Conservation (phyloP, 2,888 invertebrate species). For the Drosophila neutralis region DNA sequence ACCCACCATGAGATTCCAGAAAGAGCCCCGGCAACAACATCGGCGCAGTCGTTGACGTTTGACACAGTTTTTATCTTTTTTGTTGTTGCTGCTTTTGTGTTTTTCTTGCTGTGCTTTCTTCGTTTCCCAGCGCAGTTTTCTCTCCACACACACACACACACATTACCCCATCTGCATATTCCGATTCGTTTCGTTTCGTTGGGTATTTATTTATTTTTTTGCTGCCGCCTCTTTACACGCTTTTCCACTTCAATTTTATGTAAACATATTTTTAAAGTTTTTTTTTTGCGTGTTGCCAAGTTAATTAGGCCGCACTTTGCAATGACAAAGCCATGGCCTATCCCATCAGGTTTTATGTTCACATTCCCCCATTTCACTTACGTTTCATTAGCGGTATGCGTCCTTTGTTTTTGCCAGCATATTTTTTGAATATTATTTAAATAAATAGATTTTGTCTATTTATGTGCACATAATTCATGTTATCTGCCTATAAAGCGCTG, state of each 20-base stretch:
- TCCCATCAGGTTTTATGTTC: constrained; percentile 52
- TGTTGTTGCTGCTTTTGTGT: constrained; percentile 9
- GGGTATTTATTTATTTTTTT: constrained; percentile 5
- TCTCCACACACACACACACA: constrained; percentile 25
- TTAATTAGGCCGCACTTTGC: constrained; percentile 67
- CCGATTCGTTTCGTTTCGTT: constrained; percentile 30
- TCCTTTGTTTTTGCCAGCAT: constrained; percentile 32
- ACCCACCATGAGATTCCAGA: constrained; percentile 53
- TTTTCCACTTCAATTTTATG: constrained; percentile 70
- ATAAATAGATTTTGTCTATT: constrained; percentile 12
- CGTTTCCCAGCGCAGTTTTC: constrained; percentile 66
- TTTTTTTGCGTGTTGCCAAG: constrained; percentile 63
- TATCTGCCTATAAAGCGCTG: constrained; percentile 32
- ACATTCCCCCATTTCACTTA: constrained; percentile 48
- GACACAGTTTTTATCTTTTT: constrained; percentile 60
- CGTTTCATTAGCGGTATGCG: constrained; percentile 29
- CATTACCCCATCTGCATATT: constrained; percentile 57
- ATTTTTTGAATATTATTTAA: constrained; percentile 55
- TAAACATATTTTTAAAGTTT: constrained; percentile 70
- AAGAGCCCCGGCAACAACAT: constrained; percentile 21
- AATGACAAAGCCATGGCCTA: constrained; percentile 61
- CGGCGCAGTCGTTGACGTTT: constrained; percentile 73
- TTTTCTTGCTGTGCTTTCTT: constrained; percentile 39
- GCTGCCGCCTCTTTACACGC: constrained; percentile 58
- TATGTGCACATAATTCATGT: constrained; percentile 33